Conservation (phyloP, 2,113 vertebrate species). For the Grantiella picta region DNA sequence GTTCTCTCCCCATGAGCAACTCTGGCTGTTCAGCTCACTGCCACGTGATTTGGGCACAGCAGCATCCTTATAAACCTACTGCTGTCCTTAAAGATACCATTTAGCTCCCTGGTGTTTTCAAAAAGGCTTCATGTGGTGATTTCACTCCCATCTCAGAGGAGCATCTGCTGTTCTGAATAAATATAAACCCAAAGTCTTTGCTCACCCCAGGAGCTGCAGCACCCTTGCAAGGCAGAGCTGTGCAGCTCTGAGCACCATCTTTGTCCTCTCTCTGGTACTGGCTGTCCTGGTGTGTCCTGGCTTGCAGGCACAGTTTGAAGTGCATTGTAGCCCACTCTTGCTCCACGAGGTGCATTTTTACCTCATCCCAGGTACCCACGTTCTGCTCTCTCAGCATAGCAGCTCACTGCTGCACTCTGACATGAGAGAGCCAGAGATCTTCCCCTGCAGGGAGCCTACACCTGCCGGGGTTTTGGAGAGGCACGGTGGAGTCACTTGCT, state of each 20-base stretch:
- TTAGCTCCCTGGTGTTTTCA: slow-evolving; percentile 21
- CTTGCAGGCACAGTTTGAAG: neutral
- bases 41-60: neutral
- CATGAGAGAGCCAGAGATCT: rapidly evolving
- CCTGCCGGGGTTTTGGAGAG: neutral
- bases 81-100: neutral
- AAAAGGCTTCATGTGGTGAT: neutral
- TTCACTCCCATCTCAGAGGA: neutral
- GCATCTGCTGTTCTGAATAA: neutral
- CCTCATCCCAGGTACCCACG: neutral
- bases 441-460: neutral
- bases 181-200: neutral
- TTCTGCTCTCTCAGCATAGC: neutral
- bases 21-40: neutral
- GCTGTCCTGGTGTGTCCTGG: neutral
- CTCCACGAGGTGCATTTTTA: neutral
- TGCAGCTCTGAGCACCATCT: neutral
- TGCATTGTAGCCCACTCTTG: neutral
- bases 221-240: neutral
- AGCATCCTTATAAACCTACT: neutral
- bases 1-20: neutral
- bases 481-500: rapidly evolving
- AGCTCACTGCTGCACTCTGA: rapidly evolving
- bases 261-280: neutral
- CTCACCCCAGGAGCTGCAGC: neutral